Evolutionary conservation across 2,113 vertebrate species (phyloP).

Genomic region (Brienomyrus longianalis): DNA sequence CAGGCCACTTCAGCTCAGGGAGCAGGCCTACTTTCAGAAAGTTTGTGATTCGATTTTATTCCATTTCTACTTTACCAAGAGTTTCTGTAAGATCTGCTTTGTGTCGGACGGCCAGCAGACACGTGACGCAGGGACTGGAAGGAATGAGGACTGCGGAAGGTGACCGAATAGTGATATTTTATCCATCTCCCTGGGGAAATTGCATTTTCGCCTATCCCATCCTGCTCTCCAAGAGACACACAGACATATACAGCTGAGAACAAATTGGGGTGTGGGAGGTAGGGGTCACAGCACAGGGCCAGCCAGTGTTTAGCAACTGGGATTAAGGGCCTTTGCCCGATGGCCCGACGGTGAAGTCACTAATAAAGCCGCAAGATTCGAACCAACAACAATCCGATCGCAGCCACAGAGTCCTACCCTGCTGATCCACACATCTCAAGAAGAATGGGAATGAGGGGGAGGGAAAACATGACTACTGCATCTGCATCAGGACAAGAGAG

Average conservation of each 20-base stretch:
- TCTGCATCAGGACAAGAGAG: neutral
- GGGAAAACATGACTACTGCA: neutral
- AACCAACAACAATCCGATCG: neutral
- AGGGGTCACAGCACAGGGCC: neutral
- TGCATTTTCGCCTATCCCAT: neutral
- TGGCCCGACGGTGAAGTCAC: neutral
- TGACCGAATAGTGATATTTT: neutral
- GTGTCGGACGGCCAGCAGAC: neutral
- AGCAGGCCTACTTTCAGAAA: neutral
- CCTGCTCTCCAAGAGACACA: neutral
- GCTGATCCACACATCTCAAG: neutral
- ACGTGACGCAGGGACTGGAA: neutral
- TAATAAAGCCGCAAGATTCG: neutral
- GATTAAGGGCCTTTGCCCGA: neutral
- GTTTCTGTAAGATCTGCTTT: neutral
- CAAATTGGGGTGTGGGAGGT: neutral
- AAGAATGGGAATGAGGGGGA: neutral
- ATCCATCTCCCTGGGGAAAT: neutral
- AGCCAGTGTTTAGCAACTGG: neutral
- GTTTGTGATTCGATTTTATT: neutral
- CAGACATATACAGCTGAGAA: neutral
- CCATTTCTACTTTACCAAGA: neutral
- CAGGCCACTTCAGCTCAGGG: neutral
- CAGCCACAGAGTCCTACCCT: neutral
- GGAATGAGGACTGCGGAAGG: neutral